Evolutionary conservation across 1,140 invertebrate species (phyloP), one percentile per base, ranked within the genome.

Genomic region (Aricia agestis): DNA sequence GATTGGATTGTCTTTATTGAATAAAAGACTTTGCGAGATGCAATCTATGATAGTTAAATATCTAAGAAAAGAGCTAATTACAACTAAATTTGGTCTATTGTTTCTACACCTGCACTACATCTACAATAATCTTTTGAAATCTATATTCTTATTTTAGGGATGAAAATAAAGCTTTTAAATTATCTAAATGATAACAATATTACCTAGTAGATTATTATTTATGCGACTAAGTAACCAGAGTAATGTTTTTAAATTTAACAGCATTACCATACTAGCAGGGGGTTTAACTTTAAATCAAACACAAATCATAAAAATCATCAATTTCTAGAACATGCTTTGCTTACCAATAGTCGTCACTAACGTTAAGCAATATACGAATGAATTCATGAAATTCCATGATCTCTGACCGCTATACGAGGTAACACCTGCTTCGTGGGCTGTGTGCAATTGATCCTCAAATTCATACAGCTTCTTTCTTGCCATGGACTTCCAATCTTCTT

Each of bases 281-380:
- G 13, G 3, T 52, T 10, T 52, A 25, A 32, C 0, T 52, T 10
- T 52, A 25, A 32, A 66, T 66, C 11, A 66, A 66, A 32, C 17
- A 66, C 25, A 66, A 52, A 52, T 13, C 13, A 13, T 13, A 52
- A 52, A 52, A 13, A 13, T 15, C 13, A 52, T 52, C 45, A 52
- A 15, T 52, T 52, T 52, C 11, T 15, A 52, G 45, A 25, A 41
- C 32, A 66, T 41, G 32, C 42, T 70, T 69, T 31, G 45, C 94
- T 95, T 94, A 98, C 98, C 98, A 92, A 99, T 99, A 19, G 98
- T 99, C 15, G 98, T 98, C 76, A 98, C 94, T 74, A 99, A 94
- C 68, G 98, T 98, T 78, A 98, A 92, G 84, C 96, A 97, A 92
- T 98, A 99, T 72, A 98, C 95, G 69, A 99, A 94, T 0, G 97